Conservation (phyloP, 2,888 invertebrate species). For the Conistra vaccinii region DNA sequence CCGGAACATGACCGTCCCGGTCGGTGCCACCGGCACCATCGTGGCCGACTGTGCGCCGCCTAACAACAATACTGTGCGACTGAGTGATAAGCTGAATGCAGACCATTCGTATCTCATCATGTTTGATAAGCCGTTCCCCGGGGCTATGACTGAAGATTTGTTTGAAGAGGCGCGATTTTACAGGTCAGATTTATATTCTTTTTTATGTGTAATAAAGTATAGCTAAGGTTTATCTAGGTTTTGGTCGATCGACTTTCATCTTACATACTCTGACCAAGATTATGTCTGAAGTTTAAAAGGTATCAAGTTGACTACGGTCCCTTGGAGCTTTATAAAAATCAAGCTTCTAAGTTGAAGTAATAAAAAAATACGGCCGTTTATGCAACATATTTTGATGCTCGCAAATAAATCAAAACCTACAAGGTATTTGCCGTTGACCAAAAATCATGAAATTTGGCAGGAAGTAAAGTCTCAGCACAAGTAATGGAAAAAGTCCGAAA, state of each 20-base stretch:
- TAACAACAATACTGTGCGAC: constrained; percentile 84
- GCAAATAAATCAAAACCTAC: too few relatives aligned
- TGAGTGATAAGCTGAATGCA: constrained; percentile 88
- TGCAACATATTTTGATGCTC: too few relatives aligned
- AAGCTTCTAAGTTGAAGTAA: too few relatives aligned
- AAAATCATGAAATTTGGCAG: too few relatives aligned
- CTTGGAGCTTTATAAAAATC: too few relatives aligned
- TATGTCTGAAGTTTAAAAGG: too few relatives aligned
- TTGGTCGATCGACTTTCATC: constrained; percentile 89
- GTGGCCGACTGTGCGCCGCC: constrained; percentile 91
- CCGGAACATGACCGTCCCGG: constrained; percentile 94
- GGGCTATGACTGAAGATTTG: constrained; percentile 87
- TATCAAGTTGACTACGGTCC: too few relatives aligned
- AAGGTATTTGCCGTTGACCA: too few relatives aligned
- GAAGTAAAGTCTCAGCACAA: too few relatives aligned
- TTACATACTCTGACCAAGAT: too few relatives aligned
- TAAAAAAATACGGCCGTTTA: too few relatives aligned
- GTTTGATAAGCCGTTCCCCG: constrained; percentile 94
- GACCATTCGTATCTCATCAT: constrained; percentile 94
- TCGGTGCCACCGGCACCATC: constrained; percentile 96
- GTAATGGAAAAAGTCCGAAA: too few relatives aligned
- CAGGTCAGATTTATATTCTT: constrained; percentile 59
- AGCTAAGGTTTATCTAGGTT: background rate
- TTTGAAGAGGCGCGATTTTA: constrained; percentile 60
- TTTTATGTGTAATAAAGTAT: constrained; percentile 46